Evolutionary conservation across 2,113 vertebrate genomes (phyloP).

Genomic region (Peromyscus leucopus): DNA sequence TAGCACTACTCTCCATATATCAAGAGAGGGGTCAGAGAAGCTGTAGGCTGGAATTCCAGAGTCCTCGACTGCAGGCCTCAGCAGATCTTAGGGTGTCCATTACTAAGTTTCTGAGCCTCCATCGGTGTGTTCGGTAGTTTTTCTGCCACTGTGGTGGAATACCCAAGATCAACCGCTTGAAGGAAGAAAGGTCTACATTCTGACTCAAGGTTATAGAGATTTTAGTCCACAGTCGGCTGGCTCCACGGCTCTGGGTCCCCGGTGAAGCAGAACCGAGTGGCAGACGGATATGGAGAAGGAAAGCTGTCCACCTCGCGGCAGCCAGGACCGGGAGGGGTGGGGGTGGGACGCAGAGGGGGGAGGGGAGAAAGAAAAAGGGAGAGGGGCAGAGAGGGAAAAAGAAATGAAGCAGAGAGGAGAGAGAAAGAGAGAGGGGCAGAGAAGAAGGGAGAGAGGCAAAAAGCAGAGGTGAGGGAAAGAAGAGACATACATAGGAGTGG

Average conservation of each 20-base stretch:
- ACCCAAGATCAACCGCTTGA: neutral
- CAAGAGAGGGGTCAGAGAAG: neutral
- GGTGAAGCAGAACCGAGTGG: neutral
- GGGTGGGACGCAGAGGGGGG: neutral
- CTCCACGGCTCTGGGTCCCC: neutral
- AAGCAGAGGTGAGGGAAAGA: neutral
- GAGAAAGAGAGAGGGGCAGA: neutral
- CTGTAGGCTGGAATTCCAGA: neutral
- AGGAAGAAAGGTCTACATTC: neutral
- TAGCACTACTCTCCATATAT: neutral
- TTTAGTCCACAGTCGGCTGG: neutral
- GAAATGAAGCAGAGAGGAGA: neutral
- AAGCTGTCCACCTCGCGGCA: neutral
- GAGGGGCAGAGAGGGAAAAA: neutral
- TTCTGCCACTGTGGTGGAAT: neutral
- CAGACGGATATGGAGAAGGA: neutral
- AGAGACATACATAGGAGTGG: neutral
- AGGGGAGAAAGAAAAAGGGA: too few relatives aligned
- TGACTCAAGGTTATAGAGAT: neutral
- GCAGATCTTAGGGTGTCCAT: neutral
- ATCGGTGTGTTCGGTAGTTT: neutral
- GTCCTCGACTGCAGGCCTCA: neutral
- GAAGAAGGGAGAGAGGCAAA: neutral
- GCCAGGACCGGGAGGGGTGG: neutral
- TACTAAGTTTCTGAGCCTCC: conserved; percentile 1